Evolutionary conservation across 2,888 invertebrate genomes (phyloP), one percentile per base, ranked within the genome.

Genomic region (Timandra comae): DNA sequence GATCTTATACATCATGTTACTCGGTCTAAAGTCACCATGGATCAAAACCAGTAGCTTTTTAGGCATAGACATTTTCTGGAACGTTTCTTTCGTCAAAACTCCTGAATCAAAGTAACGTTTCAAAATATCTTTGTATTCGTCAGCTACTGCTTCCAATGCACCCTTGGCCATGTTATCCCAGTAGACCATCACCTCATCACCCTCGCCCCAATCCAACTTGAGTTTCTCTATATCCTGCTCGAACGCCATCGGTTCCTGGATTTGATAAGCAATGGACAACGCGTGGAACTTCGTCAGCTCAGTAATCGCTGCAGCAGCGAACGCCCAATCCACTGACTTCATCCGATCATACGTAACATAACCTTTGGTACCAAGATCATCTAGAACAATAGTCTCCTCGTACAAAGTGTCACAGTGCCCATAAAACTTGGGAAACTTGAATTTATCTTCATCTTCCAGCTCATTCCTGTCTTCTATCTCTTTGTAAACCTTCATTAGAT

Each of bases 201-300:
- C 16, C 7, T 30, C 6, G 0, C 7, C 21, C 7, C 33, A 34
- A 5, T 41, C 43, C 27, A 48, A 57, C 12, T 38, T 46, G 21
- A 60, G 37, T 1, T 43, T 35, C 0, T 43, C 30, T 0, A 55
- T n/a, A 0, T 66, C 25, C 12, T 52, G 36, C 2, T 52, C 20
- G 30, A 66, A 81, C 9, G 16, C 16, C 16, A 16, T 6, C 16
- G 16, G n/a, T n/a, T n/a, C n/a, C n/a, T n/a, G n/a, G n/a, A n/a
- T n/a, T n/a, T n/a, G n/a, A n/a, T 50, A 53, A 0, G 67, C 72
- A 9, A 72, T 57, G 0, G 81, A 78, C 0, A 81, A 37, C 0
- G 82, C 82, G 42, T 86, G 86, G 35, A 78, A 61, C 36, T 74
- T 75, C 0, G 76, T 80, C 12, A 84, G 46, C 11, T 58, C 58